A percentile compares a stretch with the other conserved stretches of the same genome.
Evolutionary conservation across 2,797 vertebrate genomes (phyloP).

Genomic region (Cottoperca gobio): DNA sequence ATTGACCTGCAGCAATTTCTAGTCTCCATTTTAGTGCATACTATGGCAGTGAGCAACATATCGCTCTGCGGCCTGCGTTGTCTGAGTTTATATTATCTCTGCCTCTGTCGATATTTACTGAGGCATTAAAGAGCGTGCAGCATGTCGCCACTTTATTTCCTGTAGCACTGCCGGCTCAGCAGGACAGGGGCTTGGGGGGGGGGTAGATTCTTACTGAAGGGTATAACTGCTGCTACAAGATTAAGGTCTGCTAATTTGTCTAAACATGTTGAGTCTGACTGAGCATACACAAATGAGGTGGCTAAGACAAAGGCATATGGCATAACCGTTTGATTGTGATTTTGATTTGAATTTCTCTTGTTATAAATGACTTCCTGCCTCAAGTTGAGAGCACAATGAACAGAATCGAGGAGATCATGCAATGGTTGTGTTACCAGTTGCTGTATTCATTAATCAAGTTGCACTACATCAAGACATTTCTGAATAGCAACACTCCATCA

Average conservation of each 20-base stretch:
- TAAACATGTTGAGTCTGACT: constrained; percentile 31
- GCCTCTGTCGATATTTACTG: constrained; percentile 81
- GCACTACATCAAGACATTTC: constrained; percentile 3
- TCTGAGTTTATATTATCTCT: constrained; percentile 80
- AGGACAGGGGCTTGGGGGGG: constrained; percentile 40
- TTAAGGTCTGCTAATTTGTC: constrained; percentile 52
- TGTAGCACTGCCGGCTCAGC: constrained; percentile 71
- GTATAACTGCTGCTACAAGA: constrained; percentile 53
- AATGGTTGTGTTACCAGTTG: constrained; percentile 3
- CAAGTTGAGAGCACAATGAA: constrained; percentile 9
- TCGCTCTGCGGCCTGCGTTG: constrained; percentile 56
- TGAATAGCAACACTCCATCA: background rate
- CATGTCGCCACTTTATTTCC: constrained; percentile 74
- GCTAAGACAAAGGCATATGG: constrained; percentile 18
- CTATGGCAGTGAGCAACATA: constrained; percentile 62
- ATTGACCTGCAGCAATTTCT: constrained; percentile 75
- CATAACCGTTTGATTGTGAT: constrained; percentile 23
- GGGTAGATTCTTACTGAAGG: constrained; percentile 52
- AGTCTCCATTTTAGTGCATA: constrained; percentile 60
- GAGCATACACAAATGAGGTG: constrained; percentile 11
- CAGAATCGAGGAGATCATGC: background rate
- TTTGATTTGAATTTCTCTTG: constrained; percentile 22
- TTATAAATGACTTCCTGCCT: constrained; percentile 28
- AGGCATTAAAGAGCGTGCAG: constrained; percentile 76
- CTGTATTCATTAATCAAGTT: constrained; percentile 17